Base-by-base conservation (phyloP, 2,888 invertebrate genomes). In the Eristalis arbustorum region DNA sequence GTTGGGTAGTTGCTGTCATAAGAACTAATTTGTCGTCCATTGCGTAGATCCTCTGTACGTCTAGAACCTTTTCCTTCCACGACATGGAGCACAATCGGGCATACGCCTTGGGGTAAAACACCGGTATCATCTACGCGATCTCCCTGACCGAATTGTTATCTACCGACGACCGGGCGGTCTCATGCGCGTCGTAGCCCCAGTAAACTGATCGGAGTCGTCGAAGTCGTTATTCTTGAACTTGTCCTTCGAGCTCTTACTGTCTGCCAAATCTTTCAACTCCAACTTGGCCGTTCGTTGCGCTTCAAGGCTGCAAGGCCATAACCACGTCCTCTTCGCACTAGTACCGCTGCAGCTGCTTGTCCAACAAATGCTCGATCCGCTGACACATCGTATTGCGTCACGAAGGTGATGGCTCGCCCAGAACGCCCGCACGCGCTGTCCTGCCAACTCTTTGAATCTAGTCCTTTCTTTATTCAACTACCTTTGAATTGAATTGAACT, bases 351-450 rank as follows among this genome's bases (percentile, higher is more conserved):
- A 99, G 93, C 92, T 98, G 96, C 91, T 98, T 98, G 11, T 97
- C 97, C 90, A 99, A 96, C 90, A 99, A 94, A 91, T 98, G 97
- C 91, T 99, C 99, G 88, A 99, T 99, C 77, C 99, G 95, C 93
- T 99, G 98, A 94, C 8, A 99, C 98, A 91, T 99, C 99, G 91
- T 99, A 99, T 95, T 99, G 99, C 0, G 98, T 97, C 0, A 99
- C 99, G 92, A 99, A 97, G 0, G 99, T 99, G 88, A 99, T 96
- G 0, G 99, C 95, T 92, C 96, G 96, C 10, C 99, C 99, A 0
- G 98, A 96, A 69, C 98, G 94, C 0, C 99, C 99, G 99, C 99
- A 89, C 99, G 94, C 0, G 99, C 99, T 5, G 99, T 99, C 91
- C 99, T 94, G 0, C 99, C 99, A 61, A 99, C 99, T 89, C 99